A percentile compares a stretch with the other conserved stretches of the same genome.
phyloP scores from a whole-genome alignment of 2,113 vertebrate species.

The Xyrauchen texanus region DNA sequence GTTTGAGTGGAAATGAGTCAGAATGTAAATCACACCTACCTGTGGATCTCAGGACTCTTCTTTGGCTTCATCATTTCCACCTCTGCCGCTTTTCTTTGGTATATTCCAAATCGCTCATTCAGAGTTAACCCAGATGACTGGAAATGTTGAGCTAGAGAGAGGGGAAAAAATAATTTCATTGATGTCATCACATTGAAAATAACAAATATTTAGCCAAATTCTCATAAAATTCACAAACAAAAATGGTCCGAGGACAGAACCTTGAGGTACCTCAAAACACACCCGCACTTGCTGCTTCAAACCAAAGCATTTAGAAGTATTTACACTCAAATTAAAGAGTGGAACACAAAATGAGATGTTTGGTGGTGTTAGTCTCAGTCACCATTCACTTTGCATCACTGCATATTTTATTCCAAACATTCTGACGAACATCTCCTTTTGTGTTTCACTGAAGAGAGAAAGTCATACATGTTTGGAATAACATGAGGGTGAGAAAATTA shows the following conservation, averaged over 20 bases:
- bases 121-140: conserved; percentile 89
- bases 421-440: not conserved
- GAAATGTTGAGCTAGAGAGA: conserved; percentile 90
- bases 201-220: not conserved
- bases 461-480: too few species aligned
- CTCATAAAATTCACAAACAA: not conserved
- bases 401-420: too few species aligned
- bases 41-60: conserved; percentile 99
- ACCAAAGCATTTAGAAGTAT: too few species aligned
- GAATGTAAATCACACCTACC: conserved; percentile 72
- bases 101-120: conserved; percentile 97
- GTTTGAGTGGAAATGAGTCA: not conserved
- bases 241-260: not conserved
- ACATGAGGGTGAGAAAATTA: too few species aligned
- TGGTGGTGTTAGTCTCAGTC: too few species aligned
- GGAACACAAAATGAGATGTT: too few species aligned
- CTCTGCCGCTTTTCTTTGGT: conserved; percentile 94
- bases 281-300: too few species aligned
- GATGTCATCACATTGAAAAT: not conserved
- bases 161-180: not conserved
- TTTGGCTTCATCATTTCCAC: conserved; percentile 91
- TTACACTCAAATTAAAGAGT: too few species aligned
- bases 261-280: not conserved
- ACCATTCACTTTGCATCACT: too few species aligned
- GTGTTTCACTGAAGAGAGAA: too few species aligned